phyloP scores from a whole-genome alignment of 2,113 vertebrate species.

The Colossoma macropomum region DNA sequence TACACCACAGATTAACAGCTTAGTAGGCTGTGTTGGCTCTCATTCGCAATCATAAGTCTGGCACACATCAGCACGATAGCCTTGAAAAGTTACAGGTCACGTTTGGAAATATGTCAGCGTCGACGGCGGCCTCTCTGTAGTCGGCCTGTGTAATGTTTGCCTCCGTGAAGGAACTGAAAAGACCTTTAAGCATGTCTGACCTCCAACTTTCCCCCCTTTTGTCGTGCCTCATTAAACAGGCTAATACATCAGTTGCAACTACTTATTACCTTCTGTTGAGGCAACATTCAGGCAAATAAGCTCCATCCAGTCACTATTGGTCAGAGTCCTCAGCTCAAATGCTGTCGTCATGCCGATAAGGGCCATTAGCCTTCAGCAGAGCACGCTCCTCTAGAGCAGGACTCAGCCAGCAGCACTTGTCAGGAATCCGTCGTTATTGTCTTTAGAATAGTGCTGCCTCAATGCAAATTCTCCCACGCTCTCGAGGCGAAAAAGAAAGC shows the following conservation, averaged over 20 bases:
- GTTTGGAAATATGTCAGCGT: conserved; percentile 22
- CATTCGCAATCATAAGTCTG: conserved; percentile 39
- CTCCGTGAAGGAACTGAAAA: conserved; percentile 43
- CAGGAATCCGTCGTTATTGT: conserved; percentile 68
- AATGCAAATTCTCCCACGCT: conserved; percentile 74
- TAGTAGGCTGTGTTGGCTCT: conserved; percentile 37
- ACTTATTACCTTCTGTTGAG: conserved; percentile 73
- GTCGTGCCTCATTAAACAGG: conserved; percentile 67
- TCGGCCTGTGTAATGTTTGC: conserved; percentile 14
- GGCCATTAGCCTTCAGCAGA: conserved; percentile 69
- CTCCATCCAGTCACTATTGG: conserved; percentile 67
- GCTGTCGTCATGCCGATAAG: conserved; percentile 72
- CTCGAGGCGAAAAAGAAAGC: conserved; percentile 68
- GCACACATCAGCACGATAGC: conserved; percentile 39
- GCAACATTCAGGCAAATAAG: conserved; percentile 72
- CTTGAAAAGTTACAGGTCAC: conserved; percentile 39
- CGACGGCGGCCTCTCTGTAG: conserved; percentile 28
- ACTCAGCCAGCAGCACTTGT: conserved; percentile 64
- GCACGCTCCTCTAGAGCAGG: conserved; percentile 60
- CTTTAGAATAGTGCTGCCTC: conserved; percentile 64
- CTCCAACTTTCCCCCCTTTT: conserved; percentile 67
- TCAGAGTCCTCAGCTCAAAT: conserved; percentile 68
- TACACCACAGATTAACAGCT: conserved; percentile 50
- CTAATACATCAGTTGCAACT: conserved; percentile 67
- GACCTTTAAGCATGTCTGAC: conserved; percentile 58